Evolutionary conservation across 2,113 vertebrate genomes (phyloP).

Genomic region (Platichthys stellatus): DNA sequence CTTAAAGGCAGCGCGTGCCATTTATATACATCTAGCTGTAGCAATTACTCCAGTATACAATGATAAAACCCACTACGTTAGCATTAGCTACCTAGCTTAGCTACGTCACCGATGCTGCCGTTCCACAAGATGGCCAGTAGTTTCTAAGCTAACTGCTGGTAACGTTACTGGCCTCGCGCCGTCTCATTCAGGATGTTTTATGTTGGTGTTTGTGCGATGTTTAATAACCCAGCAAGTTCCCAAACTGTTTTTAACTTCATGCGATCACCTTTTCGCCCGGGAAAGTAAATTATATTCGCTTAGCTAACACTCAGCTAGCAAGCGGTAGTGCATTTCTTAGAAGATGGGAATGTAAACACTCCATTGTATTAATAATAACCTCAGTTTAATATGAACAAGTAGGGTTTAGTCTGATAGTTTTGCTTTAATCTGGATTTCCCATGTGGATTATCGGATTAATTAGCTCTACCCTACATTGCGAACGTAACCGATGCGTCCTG

Average conservation of each 20-base stretch:
- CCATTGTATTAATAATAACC: accelerated
- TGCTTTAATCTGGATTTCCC: too few relatives aligned
- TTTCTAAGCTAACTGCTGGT: background rate
- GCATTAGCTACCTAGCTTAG: conserved; percentile 38
- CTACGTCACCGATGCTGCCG: conserved; percentile 28
- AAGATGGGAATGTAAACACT: background rate
- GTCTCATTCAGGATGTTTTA: background rate
- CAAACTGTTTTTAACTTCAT: background rate
- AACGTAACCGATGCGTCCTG: background rate
- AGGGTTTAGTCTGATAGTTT: too few relatives aligned
- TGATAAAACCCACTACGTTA: conserved; percentile 12
- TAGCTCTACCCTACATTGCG: background rate
- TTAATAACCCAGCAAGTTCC: background rate
- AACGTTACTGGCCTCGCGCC: background rate
- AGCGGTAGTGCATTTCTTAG: too few relatives aligned
- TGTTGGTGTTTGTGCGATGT: background rate
- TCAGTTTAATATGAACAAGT: too few relatives aligned
- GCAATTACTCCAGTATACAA: background rate
- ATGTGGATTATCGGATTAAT: too few relatives aligned
- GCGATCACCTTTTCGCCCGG: background rate
- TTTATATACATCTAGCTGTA: background rate
- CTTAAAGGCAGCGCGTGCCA: accelerated
- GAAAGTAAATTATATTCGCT: conserved; percentile 31
- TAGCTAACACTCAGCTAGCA: background rate
- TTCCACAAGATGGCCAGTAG: conserved; percentile 57